Base-by-base conservation (phyloP, 2,888 invertebrate species). In the Eulithis testata region DNA sequence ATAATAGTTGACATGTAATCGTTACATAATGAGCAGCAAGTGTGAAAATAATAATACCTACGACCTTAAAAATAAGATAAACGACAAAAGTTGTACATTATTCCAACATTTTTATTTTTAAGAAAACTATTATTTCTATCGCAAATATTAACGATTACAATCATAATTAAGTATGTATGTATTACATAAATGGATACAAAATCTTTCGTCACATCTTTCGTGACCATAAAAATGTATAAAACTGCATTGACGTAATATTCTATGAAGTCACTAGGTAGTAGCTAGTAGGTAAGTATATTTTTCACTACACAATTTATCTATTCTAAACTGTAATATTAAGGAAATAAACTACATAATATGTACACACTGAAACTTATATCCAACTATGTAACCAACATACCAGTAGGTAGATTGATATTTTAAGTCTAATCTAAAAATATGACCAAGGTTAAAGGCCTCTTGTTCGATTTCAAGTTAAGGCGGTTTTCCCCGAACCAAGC, bases 201-300 rank as follows among this genome's bases (percentile, higher is more conserved):
- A 87, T 84, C 83, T 87, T 84, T 86, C 86, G 84, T 85, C 84
- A 81, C n/a, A n/a, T n/a, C n/a, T n/a, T 81, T 86, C 86, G 79
- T 81, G 83, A 84, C 80, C 83, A 85, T 90, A 90, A 86, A 91
- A 89, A 89, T 88, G 88, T 91, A 91, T 86, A 91, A 91, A 91
- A 91, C 80, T 80, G 83, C 77, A 75, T 75, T 79, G 79, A 81
- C 78, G 81, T 65, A 68, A 73, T 71, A 74, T 77, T 75, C 75
- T 79, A 69, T 76, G 76, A 76, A 77, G 78, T 80, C 74, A 78
- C 83, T 83, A 86, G n/a, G n/a, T n/a, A n/a, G 79, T 83, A 86
- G 79, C 80, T 77, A 66, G 80, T 81, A 73, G 78, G 71, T 72
- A 71, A 40, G 40, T 40, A 40, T 40, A 40, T 40, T 40, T 40